phyloP scores from a whole-genome alignment of 2,797 vertebrate genomes.

The Alosa sapidissima region DNA sequence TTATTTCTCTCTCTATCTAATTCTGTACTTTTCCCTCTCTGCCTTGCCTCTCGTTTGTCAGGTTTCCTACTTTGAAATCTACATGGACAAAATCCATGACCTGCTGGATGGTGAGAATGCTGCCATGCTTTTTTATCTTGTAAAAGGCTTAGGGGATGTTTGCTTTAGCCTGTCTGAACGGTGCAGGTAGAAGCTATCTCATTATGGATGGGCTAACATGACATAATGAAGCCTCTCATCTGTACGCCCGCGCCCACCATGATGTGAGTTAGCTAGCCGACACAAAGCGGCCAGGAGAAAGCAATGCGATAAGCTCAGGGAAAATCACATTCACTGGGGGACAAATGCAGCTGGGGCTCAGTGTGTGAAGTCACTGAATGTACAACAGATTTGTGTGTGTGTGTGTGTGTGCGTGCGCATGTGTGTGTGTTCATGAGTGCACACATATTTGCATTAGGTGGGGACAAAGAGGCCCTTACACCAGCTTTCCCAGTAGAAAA shows the following conservation, averaged over 20 bases:
- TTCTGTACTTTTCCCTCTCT: neutral
- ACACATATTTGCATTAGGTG: neutral
- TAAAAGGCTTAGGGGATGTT: neutral
- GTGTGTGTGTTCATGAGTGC: neutral
- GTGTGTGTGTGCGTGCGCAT: neutral
- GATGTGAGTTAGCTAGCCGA: neutral
- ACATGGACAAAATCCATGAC: conserved; percentile 96
- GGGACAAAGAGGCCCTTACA: neutral
- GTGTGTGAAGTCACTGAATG: conserved; percentile 1
- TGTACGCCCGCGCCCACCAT: neutral
- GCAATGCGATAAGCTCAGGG: neutral
- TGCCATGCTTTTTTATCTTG: neutral
- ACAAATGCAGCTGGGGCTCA: neutral
- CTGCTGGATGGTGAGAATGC: conserved; percentile 88
- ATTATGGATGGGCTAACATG: conserved; percentile 26
- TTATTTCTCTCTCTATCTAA: neutral
- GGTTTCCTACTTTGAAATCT: conserved; percentile 98
- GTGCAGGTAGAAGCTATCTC: conserved; percentile 10
- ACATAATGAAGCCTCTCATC: conserved; percentile 27
- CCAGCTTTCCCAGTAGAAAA: neutral
- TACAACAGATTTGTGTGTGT: neutral
- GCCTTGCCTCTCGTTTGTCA: conserved; percentile 52
- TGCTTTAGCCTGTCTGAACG: conserved; percentile 6
- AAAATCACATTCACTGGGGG: neutral
- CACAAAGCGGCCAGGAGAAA: neutral